Evolutionary conservation across 1,140 invertebrate genomes (phyloP), one percentile per base, ranked within the genome.

Genomic region (Drosophila persimilis): DNA sequence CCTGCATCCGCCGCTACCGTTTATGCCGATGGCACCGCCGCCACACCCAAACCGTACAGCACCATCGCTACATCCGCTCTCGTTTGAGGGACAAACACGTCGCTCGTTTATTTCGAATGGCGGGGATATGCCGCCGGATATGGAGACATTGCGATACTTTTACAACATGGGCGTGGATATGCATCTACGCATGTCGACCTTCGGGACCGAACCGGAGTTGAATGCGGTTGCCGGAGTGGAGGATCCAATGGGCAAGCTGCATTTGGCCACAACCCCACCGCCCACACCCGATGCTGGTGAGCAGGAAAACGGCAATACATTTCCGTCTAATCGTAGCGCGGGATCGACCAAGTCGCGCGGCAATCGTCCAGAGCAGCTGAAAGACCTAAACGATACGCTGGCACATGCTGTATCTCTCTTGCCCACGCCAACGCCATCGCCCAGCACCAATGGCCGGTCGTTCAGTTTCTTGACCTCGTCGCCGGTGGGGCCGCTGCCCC

Each of bases 151-250:
- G 44, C 93, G 94, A 57, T 95, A 93, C 75, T 95, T 94, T 84
- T 95, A 93, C 90, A 95, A 95, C 89, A 89, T 95, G 73, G 94
- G 94, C 74, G 88, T 95, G 41, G 94, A 95, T 31, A 92, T 92
- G 85, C 91, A 92, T 80, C 52, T 48, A 48, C 74, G 78, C 17
- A 66, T 77, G 57, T 39, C 35, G 3, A 39, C 35, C 4, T 5
- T 39, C 35, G 35, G 35, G 2, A 39, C 11, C 4, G 35, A 39
- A 39, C 4, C 35, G 35, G 35, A 39, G 3, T 1, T 39, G n/a
- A 51, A 39, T n/a, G n/a, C n/a, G 6, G 62, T 11, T 8, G 62
- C 44, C 15, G 70, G 62, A 2, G 58, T 5, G 67, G 35, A 13
- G 48, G 11, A 26, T 47, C 31, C 39, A 41, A 22, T 11, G 6